phyloP scores from a whole-genome alignment of 2,113 vertebrate species.

The Notarius lentiginosus region DNA sequence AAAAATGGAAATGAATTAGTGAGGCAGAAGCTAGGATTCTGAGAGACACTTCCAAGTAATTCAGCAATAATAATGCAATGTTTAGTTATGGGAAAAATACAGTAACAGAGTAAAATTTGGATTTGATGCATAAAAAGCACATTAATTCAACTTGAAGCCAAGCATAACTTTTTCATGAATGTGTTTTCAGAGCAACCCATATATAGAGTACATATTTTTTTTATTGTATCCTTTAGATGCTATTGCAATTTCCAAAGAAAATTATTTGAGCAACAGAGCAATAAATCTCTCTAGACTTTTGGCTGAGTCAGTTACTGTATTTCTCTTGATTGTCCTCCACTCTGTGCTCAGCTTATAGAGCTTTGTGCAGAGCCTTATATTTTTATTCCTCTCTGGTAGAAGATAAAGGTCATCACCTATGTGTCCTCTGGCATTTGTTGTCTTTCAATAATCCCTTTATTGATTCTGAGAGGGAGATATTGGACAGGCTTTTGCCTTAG shows the following conservation, averaged over 20 bases:
- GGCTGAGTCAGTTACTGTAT: constrained; percentile 20
- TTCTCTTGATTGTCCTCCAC: background rate
- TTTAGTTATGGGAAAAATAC: background rate
- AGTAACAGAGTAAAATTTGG: background rate
- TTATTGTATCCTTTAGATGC: background rate
- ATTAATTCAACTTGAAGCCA: background rate
- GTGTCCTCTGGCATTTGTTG: constrained; percentile 50
- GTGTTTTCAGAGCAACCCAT: background rate
- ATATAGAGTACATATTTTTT: background rate
- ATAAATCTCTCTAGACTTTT: constrained; percentile 21
- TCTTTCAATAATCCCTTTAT: constrained; percentile 58
- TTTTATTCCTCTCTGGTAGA: constrained; percentile 58
- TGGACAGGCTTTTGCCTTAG: constrained; percentile 33
- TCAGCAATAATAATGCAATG: constrained; percentile 7
- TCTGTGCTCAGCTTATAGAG: constrained; percentile 2
- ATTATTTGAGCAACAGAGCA: constrained; percentile 17
- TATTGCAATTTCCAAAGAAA: constrained; percentile 10
- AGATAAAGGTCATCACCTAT: constrained; percentile 57
- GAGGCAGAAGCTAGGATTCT: background rate
- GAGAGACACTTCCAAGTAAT: background rate
- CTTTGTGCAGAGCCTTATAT: constrained; percentile 57
- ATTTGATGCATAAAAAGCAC: background rate
- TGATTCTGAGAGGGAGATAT: constrained; percentile 44
- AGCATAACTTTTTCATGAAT: background rate
- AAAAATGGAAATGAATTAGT: background rate